These are phyloP conservation scores for Patagioenas fasciata DNA, from an alignment of 2,113 vertebrate species.

Conservation along the genomic window DNA sequence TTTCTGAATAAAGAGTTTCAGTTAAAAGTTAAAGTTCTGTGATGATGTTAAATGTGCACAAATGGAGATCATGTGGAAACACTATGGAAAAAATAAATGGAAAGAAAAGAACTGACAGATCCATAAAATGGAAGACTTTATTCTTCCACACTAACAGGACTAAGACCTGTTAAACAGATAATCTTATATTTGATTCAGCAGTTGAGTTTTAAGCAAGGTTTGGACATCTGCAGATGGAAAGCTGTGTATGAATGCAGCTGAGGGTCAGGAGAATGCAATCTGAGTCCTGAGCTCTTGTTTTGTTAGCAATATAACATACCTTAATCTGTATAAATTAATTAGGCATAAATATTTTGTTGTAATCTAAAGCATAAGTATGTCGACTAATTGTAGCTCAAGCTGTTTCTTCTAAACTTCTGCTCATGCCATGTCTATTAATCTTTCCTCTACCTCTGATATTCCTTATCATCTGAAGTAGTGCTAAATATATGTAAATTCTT, in stretches of 20 bases:
- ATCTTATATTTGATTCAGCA: not conserved
- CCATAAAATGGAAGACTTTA: not conserved
- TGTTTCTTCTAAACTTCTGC: not conserved
- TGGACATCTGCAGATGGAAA: not conserved
- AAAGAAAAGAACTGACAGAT: not conserved
- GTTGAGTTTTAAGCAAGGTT: not conserved
- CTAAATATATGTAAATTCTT: not conserved
- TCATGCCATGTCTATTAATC: not conserved
- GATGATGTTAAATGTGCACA: not conserved
- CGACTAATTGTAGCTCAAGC: not conserved
- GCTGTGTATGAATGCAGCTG: not conserved
- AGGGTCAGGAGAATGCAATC: not conserved
- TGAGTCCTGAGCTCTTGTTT: not conserved
- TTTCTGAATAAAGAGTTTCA: not conserved
- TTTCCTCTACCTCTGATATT: not conserved
- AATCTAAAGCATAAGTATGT: not conserved
- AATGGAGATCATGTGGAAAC: not conserved
- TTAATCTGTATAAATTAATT: not conserved
- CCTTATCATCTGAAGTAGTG: not conserved
- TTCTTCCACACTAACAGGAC: not conserved
- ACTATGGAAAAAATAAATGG: not conserved
- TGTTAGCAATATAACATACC: not conserved
- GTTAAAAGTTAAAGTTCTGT: not conserved
- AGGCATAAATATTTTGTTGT: not conserved
- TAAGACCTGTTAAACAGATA: not conserved